These are phyloP conservation scores for Carpatolechia fugitivella DNA, from an alignment of 2,888 invertebrate genomes.

Conservation along the genomic window DNA sequence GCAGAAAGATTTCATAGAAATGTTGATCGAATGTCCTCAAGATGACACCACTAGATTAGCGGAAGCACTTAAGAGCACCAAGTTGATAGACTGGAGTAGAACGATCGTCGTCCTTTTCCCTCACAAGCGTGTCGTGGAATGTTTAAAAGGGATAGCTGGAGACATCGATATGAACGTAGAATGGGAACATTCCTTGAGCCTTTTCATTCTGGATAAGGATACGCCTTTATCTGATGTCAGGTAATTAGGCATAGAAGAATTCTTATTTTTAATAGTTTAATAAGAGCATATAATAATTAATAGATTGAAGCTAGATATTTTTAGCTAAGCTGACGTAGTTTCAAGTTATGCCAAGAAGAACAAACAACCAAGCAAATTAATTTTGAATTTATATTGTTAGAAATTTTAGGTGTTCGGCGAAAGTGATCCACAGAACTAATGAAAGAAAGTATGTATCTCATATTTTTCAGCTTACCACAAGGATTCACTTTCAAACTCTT, in stretches of 20 bases:
- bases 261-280: background rate
- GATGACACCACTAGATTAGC: constrained; percentile 30
- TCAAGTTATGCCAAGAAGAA: too few species aligned
- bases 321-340: too few species aligned
- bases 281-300: too few species aligned
- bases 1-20: constrained; percentile 1
- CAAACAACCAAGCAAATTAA: too few species aligned
- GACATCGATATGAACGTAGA: constrained; percentile 22
- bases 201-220: constrained; percentile 25
- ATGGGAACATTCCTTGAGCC: constrained; percentile 16
- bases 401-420: too few species aligned
- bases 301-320: too few species aligned
- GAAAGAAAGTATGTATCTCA: too few species aligned
- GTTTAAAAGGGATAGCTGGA: constrained; percentile 22
- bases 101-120: constrained; percentile 25
- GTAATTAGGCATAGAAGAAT: constrained; percentile 22
- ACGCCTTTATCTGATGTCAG: constrained; percentile 27
- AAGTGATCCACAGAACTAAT: too few species aligned
- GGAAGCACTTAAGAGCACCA: constrained; percentile 30
- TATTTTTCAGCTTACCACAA: background rate
- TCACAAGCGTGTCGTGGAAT: constrained; percentile 25
- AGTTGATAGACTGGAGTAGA: constrained; percentile 31
- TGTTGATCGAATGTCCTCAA: constrained; percentile 27
- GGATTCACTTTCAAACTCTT: background rate
- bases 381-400: too few species aligned